Evolutionary conservation across 2,888 invertebrate species (phyloP), one percentile per base, ranked within the genome.

Genomic region (Aproaerema taeniolella): DNA sequence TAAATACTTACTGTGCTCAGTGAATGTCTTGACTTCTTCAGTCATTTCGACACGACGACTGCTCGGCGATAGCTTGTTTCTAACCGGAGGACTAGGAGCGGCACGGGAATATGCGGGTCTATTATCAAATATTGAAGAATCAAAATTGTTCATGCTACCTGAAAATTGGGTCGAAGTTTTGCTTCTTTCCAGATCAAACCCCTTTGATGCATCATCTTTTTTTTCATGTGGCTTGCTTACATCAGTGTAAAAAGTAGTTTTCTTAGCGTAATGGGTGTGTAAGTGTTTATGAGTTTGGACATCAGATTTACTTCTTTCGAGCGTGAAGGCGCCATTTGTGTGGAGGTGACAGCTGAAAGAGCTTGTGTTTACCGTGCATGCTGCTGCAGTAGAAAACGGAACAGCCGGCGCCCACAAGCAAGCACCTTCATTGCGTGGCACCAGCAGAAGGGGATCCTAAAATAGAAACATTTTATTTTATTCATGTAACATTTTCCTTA

Each of bases 371-470:
- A 73, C 66, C 9, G 79, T 67, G 46, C 86, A 86, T 1, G 85
- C 85, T 3, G 85, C 75, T 8, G 60, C 59, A 1, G 85, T 75
- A 1, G 86, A 86, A 51, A 81, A 81, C 1, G 86, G 85, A 39
- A 80, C 66, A 1, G 83, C 54, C 0, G 87, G 87, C 8, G 81
- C 88, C 85, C 79, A 88, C 42, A 79, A 54, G 55, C 80, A 86
- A 6, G 87, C 86, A 11, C 90, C 90, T 48, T 88, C 88, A 66
- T 90, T 91, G 47, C 90, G 77, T 7, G 90, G 90, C 50, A 89
- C 89, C 64, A 90, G 69, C 28, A 90, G 63, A 8, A 90, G 67
- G 1, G 90, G 90, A 64, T 90, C 87, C 87, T 87, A 60, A 2
- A 24, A 34, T 30, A 30, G 13, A 17, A 10, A 32, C 1, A n/a